Base-by-base conservation (phyloP, 2,888 invertebrate species). In the Drosophila melanosoma region DNA sequence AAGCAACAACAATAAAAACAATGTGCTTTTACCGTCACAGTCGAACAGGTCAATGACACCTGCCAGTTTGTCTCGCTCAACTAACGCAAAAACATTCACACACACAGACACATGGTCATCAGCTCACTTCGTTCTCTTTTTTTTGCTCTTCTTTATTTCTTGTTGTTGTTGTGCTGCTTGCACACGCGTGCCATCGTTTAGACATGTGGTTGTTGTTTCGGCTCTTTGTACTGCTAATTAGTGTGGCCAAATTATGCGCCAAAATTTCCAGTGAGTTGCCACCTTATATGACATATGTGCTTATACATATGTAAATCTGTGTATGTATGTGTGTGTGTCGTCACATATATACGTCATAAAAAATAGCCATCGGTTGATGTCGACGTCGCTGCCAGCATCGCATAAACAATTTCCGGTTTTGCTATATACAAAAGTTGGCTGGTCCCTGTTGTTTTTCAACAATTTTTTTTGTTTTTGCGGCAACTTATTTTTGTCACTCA, bases 31-130 rank as follows among this genome's bases (percentile, higher is more conserved):
- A 79, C 81, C 81, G 76, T 82, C 87, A 73, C 74, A 68, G 76
- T 82, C 75, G 77, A 86, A 87, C 88, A 86, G 90, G 87, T 87
- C 90, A 87, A 88, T 90, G 87, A 87, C 87, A 87, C 87, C 90
- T 90, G 86, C 68, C 79, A 82, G 82, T 84, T 85, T 87, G 88
- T 81, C 73, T 88, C 74, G 73, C 86, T 82, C 62, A 79, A 62
- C 65, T 77, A 78, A 71, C 68, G 70, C 83, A 66, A 63, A 67
- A 63, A 64, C 56, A 61, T 36, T 36, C 57, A 35, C 64, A 59
- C 33, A 36, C 35, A 54, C 62, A 75, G 54, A 42, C 62, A 81
- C 61, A 70, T 69, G 74, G 64, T 66, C 85, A 80, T 59, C 66
- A 82, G 70, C 85, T 87, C 73, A 71, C 60, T 82, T 73, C 61